Evolutionary conservation across 2,113 vertebrate genomes (phyloP), one percentile per base, ranked within the genome.

Genomic region (Ahaetulla prasina): DNA sequence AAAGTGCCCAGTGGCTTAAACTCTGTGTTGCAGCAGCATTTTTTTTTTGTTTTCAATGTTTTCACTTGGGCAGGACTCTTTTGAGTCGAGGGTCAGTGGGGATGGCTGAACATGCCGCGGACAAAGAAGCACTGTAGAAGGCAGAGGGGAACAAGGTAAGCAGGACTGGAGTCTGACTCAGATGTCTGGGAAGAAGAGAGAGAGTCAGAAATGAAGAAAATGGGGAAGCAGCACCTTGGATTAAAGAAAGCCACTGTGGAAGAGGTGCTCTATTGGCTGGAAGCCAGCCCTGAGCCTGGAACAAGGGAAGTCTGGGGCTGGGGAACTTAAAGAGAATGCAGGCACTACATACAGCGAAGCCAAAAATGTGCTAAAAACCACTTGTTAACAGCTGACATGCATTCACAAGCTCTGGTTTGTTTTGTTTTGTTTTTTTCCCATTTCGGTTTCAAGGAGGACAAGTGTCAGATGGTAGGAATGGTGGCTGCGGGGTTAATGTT

Each of bases 371-470:
- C 97, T 98, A 98, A 98, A 98, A 98, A 98, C 97, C 98, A 98
- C 97, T 97, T 98, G 98, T 97, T 97, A 98, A 98, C 98, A 97
- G 98, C 98, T 97, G 98, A 98, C 98, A 99, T 99, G 98, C 98
- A 98, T 98, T 98, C 97, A 98, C 96, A 97, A 98, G 98, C 98
- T 98, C 98, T 97, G 98, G 97, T 95, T 97, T 92, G 87, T 27
- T 88, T 53, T 43, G 22, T 60, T 85, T 55, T 20, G 2, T 18
- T 39, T 84, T 47, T 18, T 39, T 84, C n/a, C 30, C 80, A 30
- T 98, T 98, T 97, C 97, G 94, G 97, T 96, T 97, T 98, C 94
- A 96, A 97, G 96, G 96, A 96, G 95, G 97, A 96, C 97, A 95
- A 92, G 96, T 95, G 96, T 96, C 97, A 96, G 98, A 97, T 95